Base-by-base conservation (phyloP, 2,113 vertebrate genomes). In the Camelus dromedarius region DNA sequence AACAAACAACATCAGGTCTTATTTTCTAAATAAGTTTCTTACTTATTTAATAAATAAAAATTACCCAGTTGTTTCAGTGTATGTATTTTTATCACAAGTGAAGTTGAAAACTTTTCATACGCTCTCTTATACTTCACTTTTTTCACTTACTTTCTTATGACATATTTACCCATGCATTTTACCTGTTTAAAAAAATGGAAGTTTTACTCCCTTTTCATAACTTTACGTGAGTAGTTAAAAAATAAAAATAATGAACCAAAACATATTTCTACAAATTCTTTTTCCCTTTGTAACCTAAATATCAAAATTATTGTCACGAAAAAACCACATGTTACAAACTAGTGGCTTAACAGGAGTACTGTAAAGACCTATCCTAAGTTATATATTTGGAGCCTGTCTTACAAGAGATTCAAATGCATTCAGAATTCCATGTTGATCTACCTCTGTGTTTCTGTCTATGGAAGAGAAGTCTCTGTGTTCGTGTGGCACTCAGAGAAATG, bases 71-170 rank as follows among this genome's bases (percentile, higher is more conserved):
- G 28, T 76, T 91, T 88, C 11, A 84, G 0, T 50, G 16, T 88
- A 46, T 83, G 42, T 60, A n/a, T 69, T 95, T 96, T 83, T 26
- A 84, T 96, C 32, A 81, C 14, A 95, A 81, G 75, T 77, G 35
- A 95, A 2, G 2, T 8, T 93, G 42, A 79, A 54, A 75, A 48
- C 4, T 70, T 92, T 89, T 77, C 19, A 72, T 76, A 12, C 20
- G 30, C 66, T 91, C 14, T 91, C 32, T 95, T 73, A 14, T 24
- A 91, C 84, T 84, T 91, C 10, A 89, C 46, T 87, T 5, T 67
- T 75, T 64, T 70, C 3, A 73, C 32, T 79, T 87, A 70, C 0
- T 91, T 1, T 72, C 83, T 86, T 72, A 16, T 52, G 38, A 80
- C 10, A 48, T 90, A 85, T 88, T 94, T 90, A 79, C 22, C 6